Evolutionary conservation across 2,888 invertebrate species (phyloP).

Genomic region (Xestia xanthographa): DNA sequence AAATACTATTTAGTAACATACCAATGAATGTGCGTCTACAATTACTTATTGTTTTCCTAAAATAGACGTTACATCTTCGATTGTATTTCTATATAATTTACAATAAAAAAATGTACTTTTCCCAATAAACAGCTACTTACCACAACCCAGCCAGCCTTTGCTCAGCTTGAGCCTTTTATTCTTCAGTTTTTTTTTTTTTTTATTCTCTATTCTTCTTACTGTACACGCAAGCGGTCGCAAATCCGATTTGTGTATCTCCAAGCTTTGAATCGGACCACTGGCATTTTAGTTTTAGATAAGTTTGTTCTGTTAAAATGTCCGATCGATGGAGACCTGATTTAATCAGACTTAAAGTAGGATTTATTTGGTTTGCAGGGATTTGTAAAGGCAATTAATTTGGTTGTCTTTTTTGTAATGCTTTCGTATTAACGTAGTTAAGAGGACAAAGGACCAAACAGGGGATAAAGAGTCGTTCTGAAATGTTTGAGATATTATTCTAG

Average conservation of each 20-base stretch:
- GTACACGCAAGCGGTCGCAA: constrained; percentile 71
- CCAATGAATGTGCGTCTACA: neutral
- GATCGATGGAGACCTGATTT: constrained; percentile 41
- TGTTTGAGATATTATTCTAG: neutral
- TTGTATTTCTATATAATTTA: neutral
- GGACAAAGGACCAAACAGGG: neutral
- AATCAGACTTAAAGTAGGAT: constrained; percentile 44
- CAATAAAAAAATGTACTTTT: neutral
- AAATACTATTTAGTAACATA: neutral
- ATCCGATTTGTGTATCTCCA: constrained; percentile 78
- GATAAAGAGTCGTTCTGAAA: neutral
- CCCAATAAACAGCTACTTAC: constrained; percentile 61
- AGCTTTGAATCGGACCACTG: constrained; percentile 64
- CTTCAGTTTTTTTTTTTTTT: constrained; percentile 71
- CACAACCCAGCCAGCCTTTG: constrained; percentile 64
- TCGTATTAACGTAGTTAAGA: neutral
- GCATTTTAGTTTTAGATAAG: constrained; percentile 61
- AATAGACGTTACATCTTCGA: neutral
- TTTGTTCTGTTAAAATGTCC: constrained; percentile 45
- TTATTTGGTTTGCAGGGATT: constrained; percentile 34
- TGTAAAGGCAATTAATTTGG: constrained; percentile 35
- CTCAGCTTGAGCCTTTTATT: constrained; percentile 70
- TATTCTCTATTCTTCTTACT: constrained; percentile 75
- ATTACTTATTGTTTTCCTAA: neutral
- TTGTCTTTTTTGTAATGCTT: neutral